These are phyloP conservation scores for Australoheros facetus DNA, from an alignment of 2,797 vertebrate genomes.

Conservation along the genomic window DNA sequence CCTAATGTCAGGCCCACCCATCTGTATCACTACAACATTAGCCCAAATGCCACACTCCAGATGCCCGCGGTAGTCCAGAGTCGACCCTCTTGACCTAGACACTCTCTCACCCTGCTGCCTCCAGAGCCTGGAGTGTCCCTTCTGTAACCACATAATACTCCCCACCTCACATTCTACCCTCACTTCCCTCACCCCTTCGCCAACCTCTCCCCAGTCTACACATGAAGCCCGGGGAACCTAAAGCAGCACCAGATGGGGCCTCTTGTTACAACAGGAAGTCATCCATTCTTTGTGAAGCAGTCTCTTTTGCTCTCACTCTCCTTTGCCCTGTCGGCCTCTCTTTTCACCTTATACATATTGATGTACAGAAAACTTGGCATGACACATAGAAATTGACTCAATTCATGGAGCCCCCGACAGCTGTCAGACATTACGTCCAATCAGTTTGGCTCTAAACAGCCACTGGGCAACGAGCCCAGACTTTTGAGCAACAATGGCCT, in stretches of 20 bases:
- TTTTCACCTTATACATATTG: slow-evolving; percentile 70
- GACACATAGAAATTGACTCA: slow-evolving; percentile 64
- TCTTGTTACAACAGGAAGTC: slow-evolving; percentile 68
- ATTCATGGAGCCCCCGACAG: slow-evolving; percentile 67
- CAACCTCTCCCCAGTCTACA: slow-evolving; percentile 41
- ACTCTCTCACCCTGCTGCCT: slow-evolving; percentile 59
- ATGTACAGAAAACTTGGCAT: slow-evolving; percentile 71
- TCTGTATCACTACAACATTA: slow-evolving; percentile 29
- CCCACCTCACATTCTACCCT: slow-evolving; percentile 26
- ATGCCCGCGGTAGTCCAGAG: slow-evolving; percentile 36
- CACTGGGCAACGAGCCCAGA: slow-evolving; percentile 74
- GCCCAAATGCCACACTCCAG: slow-evolving; percentile 50
- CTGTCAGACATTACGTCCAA: slow-evolving; percentile 81
- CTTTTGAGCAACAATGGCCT: slow-evolving; percentile 67
- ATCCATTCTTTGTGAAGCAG: slow-evolving; percentile 56
- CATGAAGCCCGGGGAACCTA: slow-evolving; percentile 60
- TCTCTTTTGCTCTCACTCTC: slow-evolving; percentile 32
- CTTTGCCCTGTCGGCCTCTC: slow-evolving; percentile 46
- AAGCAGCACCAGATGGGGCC: slow-evolving; percentile 73
- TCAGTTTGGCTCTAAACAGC: slow-evolving; percentile 71
- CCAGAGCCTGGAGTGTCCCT: slow-evolving; percentile 51
- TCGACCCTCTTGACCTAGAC: slow-evolving; percentile 59
- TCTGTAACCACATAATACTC: slow-evolving; percentile 41
- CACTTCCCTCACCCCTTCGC: slow-evolving; percentile 5
- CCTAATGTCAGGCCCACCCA: slow-evolving; percentile 26